Evolutionary conservation across 2,797 vertebrate species (phyloP).

Genomic region (Poeciliopsis presidionis): DNA sequence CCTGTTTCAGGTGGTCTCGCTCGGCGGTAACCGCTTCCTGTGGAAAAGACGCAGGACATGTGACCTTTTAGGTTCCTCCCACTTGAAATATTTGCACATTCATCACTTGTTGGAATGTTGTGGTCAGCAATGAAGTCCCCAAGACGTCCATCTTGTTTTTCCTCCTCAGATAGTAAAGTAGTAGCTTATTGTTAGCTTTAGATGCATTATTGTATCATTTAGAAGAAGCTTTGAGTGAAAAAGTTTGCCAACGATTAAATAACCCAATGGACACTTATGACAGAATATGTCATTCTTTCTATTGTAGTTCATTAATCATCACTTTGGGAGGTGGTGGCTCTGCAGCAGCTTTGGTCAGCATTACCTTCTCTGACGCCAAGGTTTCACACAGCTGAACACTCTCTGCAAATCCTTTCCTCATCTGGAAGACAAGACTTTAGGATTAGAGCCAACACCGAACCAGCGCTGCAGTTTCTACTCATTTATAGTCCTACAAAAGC

Average conservation of each 20-base stretch:
- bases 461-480: background rate
- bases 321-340: background rate
- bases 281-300: background rate
- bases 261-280: background rate
- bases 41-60: background rate
- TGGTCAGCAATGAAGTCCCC: background rate
- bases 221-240: background rate
- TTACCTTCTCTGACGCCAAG: constrained; percentile 84
- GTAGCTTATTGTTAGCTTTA: background rate
- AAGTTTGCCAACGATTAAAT: background rate
- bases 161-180: too few species aligned
- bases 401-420: constrained; percentile 79
- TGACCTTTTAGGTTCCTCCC: background rate
- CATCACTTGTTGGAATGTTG: background rate
- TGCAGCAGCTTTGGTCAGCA: background rate
- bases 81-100: background rate
- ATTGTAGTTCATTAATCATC: background rate
- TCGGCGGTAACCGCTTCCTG: constrained; percentile 69
- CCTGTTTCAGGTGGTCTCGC: constrained; percentile 67
- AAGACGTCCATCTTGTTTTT: background rate
- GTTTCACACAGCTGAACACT: constrained; percentile 86
- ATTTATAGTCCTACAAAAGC: background rate
- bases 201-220: background rate
- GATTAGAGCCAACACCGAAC: background rate
- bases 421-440: constrained; percentile 60